Evolutionary conservation across 2,888 invertebrate species (phyloP).

Genomic region (Parapristionchus giblindavisi): DNA sequence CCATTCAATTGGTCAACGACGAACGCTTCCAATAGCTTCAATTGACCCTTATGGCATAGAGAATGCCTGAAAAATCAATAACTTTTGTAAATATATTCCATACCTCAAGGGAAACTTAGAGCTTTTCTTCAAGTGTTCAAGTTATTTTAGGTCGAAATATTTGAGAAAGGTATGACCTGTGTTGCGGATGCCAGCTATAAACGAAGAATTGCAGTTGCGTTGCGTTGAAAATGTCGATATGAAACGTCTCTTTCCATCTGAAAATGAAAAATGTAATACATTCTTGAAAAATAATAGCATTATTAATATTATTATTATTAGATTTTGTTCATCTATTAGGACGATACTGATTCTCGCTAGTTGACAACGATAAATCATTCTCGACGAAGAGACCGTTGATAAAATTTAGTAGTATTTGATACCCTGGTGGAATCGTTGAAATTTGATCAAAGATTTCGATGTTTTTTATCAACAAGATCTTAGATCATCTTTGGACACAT

Average conservation of each 20-base stretch:
- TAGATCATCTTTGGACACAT: not conserved
- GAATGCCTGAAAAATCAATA: conserved; percentile 58
- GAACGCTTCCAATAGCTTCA: conserved; percentile 68
- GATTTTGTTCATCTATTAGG: no score
- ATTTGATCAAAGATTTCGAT: not conserved
- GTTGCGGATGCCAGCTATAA: conserved; percentile 99
- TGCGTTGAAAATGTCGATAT: conserved; percentile 92
- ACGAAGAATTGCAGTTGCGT: conserved; percentile 93
- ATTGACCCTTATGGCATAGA: conserved; percentile 68
- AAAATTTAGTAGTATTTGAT: not conserved
- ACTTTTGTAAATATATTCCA: not conserved
- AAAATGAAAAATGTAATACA: conserved; percentile 73
- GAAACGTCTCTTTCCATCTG: conserved; percentile 98
- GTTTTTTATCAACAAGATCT: not conserved
- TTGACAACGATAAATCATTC: not conserved
- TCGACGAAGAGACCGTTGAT: not conserved
- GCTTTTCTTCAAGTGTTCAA: not conserved
- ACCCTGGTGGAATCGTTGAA: not conserved
- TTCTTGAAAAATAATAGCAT: no score
- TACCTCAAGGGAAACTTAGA: no score
- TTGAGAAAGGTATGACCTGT: conserved; percentile 77
- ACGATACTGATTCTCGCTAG: not conserved
- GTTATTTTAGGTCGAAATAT: not conserved
- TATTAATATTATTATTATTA: no score
- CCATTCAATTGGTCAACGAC: conserved; percentile 67